A percentile compares a stretch with the other conserved stretches of the same genome.
phyloP scores from a whole-genome alignment of 2,888 invertebrate genomes.

The Apamea sordens region DNA sequence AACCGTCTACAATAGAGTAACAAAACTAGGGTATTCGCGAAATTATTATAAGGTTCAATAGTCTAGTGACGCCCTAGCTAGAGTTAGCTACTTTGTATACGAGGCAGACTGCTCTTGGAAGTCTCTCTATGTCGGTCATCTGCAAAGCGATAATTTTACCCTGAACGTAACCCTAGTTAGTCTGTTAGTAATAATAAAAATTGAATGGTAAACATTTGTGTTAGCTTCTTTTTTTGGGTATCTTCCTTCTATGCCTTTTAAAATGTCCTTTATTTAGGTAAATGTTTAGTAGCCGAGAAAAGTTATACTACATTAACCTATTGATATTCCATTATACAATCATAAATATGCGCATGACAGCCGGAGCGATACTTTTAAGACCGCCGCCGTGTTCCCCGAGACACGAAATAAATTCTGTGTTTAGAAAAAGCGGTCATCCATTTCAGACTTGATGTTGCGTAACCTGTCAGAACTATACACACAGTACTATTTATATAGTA shows the following conservation, averaged over 20 bases:
- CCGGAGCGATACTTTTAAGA: conserved; percentile 33
- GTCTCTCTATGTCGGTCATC: not conserved
- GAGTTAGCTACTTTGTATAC: not conserved
- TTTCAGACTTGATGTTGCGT: conserved; percentile 39
- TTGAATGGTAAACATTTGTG: not conserved
- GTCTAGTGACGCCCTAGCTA: not conserved
- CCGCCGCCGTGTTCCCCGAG: conserved; percentile 33
- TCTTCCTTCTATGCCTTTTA: not conserved
- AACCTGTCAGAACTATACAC: conserved; percentile 9
- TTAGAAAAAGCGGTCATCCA: conserved; percentile 43
- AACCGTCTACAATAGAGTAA: not conserved
- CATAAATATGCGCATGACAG: conserved; percentile 47
- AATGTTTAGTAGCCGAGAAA: not conserved
- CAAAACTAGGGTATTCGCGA: not conserved
- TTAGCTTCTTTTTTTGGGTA: not conserved
- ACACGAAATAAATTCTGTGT: conserved; percentile 33
- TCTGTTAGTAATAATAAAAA: not conserved
- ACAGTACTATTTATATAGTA: not conserved
- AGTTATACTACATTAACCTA: conserved; percentile 23
- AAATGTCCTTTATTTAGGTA: not conserved
- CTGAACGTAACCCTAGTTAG: not conserved
- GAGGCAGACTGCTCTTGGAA: not conserved
- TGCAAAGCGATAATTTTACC: not conserved
- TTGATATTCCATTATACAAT: conserved; percentile 35
- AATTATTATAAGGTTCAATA: conserved; percentile 1